Base-by-base conservation (phyloP, 2,113 vertebrate genomes). In the Paracanthobrama guichenoti region DNA sequence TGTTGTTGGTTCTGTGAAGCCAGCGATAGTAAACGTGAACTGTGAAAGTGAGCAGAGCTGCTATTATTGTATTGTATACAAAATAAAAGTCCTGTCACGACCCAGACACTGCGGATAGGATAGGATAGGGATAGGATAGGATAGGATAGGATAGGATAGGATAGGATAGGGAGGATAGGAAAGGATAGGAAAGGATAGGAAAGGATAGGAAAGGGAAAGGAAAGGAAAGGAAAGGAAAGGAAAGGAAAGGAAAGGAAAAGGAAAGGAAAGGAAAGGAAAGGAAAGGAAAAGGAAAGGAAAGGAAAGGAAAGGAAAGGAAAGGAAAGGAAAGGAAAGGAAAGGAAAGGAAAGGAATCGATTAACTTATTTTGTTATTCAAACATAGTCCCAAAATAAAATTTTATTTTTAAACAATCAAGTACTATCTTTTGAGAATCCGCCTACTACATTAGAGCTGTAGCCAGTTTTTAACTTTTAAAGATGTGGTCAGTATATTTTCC, bases 51-150 rank as follows among this genome's bases (percentile, higher is more conserved):
- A 69, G 10, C 16, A 14, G 26, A 44, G 24, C 22, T 22, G 24
- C 20, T 26, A n/a, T 6, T 14, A 26, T 16, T 16, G 24, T 10
- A 6, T 3, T 7, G 3, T 9, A 13, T 62, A 69, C 76, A 88
- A 74, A 26, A 85, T 87, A 83, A 85, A 87, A 87, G 86, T 87
- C 77, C 6, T 0, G 8, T 7, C 9, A 22, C 28, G 3, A 60
- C 1, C 20, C 13, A 9, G 28, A 6, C 5, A 26, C 10, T 67
- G 64, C 16, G 35, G 4, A 39, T 22, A n/a, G 3, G n/a, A n/a
- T n/a, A n/a, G n/a, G n/a, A 35, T 35, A 35, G 35, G 35, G 4
- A 35, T 35, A 4, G 35, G 35, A n/a, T 31, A 31, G 31, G 31
- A 1, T 31, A 35, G 35, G 35, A 35, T 2, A 35, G 35, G 35